Evolutionary conservation across 2,888 invertebrate genomes (phyloP).

Genomic region (Perdita meconis): DNA sequence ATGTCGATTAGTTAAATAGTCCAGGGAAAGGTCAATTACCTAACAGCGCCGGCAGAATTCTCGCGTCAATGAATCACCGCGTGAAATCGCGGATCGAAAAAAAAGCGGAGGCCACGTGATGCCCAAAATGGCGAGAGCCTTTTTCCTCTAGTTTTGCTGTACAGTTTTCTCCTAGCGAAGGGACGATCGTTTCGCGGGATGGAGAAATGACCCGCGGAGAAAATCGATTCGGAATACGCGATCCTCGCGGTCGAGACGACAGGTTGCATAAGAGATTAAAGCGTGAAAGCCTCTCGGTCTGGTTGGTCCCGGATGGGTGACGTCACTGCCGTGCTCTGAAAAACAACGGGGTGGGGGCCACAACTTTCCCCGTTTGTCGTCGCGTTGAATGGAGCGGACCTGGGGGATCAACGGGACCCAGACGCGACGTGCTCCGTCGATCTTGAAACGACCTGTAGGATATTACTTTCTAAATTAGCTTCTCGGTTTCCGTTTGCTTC

Average conservation of each 20-base stretch:
- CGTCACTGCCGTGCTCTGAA: constrained; percentile 79
- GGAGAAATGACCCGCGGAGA: too few relatives aligned
- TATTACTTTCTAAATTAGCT: background rate
- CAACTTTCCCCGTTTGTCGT: constrained; percentile 80
- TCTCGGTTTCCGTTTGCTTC: background rate
- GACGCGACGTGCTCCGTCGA: background rate
- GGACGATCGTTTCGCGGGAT: too few relatives aligned
- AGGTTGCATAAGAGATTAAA: constrained; percentile 84
- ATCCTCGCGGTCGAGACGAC: constrained; percentile 63
- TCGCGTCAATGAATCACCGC: constrained; percentile 8
- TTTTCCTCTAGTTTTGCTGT: too few relatives aligned
- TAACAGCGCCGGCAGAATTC: too few relatives aligned
- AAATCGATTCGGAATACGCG: constrained; percentile 30
- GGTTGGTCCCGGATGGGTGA: constrained; percentile 81
- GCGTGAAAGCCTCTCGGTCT: constrained; percentile 81
- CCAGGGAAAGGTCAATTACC: too few relatives aligned
- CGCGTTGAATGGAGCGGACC: constrained; percentile 30
- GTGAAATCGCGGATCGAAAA: background rate
- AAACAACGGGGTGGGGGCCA: constrained; percentile 62
- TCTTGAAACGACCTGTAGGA: constrained; percentile 6
- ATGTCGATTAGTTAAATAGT: too few relatives aligned
- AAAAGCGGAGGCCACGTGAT: constrained; percentile 18
- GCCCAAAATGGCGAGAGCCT: constrained; percentile 2
- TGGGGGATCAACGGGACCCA: constrained; percentile 40
- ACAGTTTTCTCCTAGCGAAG: background rate